A percentile compares a stretch with the other conserved stretches of the same genome.
Evolutionary conservation across 1,140 invertebrate genomes (phyloP).

Genomic region (Pantala flavescens): DNA sequence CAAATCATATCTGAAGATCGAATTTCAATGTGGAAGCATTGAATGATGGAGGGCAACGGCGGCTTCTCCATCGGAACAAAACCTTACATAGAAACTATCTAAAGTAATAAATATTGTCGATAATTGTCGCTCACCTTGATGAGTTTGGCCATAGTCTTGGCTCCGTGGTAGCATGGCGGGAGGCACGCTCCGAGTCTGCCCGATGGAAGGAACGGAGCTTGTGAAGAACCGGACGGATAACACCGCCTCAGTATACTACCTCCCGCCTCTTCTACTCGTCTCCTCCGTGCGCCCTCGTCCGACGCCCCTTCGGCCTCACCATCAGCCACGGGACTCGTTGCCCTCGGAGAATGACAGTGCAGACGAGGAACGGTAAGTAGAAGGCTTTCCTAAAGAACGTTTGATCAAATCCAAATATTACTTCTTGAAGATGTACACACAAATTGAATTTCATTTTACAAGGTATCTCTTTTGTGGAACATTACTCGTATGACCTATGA

Average conservation of each 20-base stretch:
- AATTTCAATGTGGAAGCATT: no score
- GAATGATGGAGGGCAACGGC: no score
- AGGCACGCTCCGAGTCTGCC: constrained; percentile 37
- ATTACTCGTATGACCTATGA: no score
- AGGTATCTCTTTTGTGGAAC: no score
- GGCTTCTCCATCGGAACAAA: no score
- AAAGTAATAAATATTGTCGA: no score
- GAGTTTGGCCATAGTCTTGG: constrained; percentile 44
- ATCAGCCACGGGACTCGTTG: constrained; percentile 31
- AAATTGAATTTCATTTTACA: no score
- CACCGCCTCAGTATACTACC: constrained; percentile 30
- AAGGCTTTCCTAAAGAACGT: constrained; percentile 33
- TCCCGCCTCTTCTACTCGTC: constrained; percentile 24
- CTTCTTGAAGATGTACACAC: no score
- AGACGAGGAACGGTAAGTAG: constrained; percentile 33
- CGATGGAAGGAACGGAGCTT: constrained; percentile 29
- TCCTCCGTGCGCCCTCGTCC: constrained; percentile 23
- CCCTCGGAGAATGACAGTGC: constrained; percentile 29
- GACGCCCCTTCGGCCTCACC: constrained; percentile 30
- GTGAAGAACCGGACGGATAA: constrained; percentile 29
- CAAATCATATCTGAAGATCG: no score
- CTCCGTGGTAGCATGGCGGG: constrained; percentile 43
- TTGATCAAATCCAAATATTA: no score
- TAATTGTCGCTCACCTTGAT: constrained; percentile 46
- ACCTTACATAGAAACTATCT: no score